Base-by-base conservation (phyloP, 2,888 invertebrate genomes). In the Scaptomyza tumidula region DNA sequence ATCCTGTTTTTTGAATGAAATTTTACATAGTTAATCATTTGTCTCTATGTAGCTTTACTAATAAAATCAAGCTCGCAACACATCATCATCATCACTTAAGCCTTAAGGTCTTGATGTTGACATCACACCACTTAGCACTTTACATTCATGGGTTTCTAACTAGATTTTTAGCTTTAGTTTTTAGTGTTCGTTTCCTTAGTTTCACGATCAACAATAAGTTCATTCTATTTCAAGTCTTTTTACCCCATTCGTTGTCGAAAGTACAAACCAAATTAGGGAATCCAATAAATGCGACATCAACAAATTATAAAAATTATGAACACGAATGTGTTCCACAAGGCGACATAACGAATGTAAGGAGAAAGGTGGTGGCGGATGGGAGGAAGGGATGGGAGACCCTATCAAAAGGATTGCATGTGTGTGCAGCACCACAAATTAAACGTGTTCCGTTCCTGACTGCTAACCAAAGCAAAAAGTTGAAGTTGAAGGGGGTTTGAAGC, bases 381-480 rank as follows among this genome's bases (percentile, higher is more conserved):
- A 54, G 46, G n/a, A n/a, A n/a, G n/a, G 45, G 35, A 55, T 44
- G 73, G 70, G 39, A 54, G 46, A 48, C 58, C 59, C 55, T 70
- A 63, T 48, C 73, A 64, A 87, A 82, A 82, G 82, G 82, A 82
- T 82, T 86, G 83, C 78, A 75, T 71, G 49, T 78, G 75, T 74
- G 55, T 74, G 71, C 66, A 60, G 43, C 56, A 61, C 58, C 71
- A 77, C 78, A 77, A 73, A 70, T 67, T 56, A 73, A 80, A 67
- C 63, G 72, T 71, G 61, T 77, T 74, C 57, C 72, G 65, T 59
- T 75, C 44, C 7, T 43, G 24, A 10, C 41, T 39, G 27, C 14
- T 11, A n/a, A 19, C 35, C 33, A 49, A 33, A 49, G 6, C 6
- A 11, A 7, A 49, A 33, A 27, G 1, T 7, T 13, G 39, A 48